Conservation (phyloP, 30 jellyfish, hydroid and myxozoan genomes). For the Aurelia aurita region DNA sequence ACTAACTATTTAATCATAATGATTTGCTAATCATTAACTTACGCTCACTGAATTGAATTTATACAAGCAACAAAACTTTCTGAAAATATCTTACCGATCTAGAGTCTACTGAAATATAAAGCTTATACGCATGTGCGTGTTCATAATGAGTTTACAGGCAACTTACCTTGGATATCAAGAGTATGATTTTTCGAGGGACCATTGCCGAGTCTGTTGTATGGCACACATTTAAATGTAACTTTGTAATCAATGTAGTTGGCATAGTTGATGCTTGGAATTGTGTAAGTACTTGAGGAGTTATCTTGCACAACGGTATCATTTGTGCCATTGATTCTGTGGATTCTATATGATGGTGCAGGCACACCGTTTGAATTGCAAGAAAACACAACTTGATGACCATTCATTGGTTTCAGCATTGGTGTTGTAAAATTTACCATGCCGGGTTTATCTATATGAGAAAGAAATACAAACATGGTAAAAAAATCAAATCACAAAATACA, state of each 20-base stretch:
- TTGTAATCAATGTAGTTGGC: conserved; percentile 1
- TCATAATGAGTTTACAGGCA: neutral
- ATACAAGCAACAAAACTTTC: neutral
- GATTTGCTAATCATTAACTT: too few species aligned
- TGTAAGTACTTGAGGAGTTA: conserved; percentile 10
- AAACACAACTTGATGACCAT: conserved; percentile 17
- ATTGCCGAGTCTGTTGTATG: conserved; percentile 53
- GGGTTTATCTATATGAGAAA: conserved; percentile 35
- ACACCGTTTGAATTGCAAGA: conserved; percentile 25
- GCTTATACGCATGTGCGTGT: neutral
- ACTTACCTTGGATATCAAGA: conserved; percentile 63
- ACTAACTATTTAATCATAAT: too few species aligned
- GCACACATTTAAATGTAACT: conserved; percentile 66
- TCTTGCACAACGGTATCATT: conserved; percentile 17
- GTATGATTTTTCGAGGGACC: conserved; percentile 25
- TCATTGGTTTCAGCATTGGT: conserved; percentile 11
- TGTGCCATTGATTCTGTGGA: conserved; percentile 5
- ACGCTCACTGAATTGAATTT: too few species aligned
- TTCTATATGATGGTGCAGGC: conserved; percentile 38
- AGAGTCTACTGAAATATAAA: neutral
- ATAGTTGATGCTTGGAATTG: conserved; percentile 21
- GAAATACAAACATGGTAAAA: neutral
- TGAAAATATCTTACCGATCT: neutral
- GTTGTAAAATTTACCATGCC: conserved; percentile 10
- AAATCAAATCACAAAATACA: too few species aligned